Evolutionary conservation across 2,113 vertebrate genomes (phyloP).

Genomic region (Equus quagga): DNA sequence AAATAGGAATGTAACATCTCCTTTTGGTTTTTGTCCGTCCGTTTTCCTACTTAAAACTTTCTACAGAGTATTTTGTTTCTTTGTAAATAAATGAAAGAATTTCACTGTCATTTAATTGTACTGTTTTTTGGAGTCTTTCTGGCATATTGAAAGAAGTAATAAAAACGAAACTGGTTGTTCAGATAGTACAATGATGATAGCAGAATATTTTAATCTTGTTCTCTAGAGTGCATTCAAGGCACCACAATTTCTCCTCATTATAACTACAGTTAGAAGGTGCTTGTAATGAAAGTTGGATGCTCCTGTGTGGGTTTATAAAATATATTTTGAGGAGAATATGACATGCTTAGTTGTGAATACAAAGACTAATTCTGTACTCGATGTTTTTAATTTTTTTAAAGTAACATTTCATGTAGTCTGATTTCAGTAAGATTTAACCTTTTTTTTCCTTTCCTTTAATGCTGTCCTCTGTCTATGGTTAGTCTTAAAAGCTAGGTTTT

Average conservation of each 20-base stretch:
- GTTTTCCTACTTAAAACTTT: conserved; percentile 46
- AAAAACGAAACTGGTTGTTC: conserved; percentile 61
- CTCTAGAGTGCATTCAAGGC: conserved; percentile 18
- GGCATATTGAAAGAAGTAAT: conserved; percentile 50
- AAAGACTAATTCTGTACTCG: neutral
- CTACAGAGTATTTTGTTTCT: conserved; percentile 42
- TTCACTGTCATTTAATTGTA: neutral
- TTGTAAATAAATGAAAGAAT: conserved; percentile 34
- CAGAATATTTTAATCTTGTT: conserved; percentile 58
- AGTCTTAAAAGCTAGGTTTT: conserved; percentile 31
- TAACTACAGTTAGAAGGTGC: neutral
- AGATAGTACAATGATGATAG: neutral
- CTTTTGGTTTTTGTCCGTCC: neutral
- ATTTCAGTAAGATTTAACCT: neutral
- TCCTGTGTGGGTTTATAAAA: neutral
- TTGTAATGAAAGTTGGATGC: conserved; percentile 61
- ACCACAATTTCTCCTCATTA: conserved; percentile 43
- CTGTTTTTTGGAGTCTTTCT: neutral
- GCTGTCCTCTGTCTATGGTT: neutral
- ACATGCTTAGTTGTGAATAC: neutral
- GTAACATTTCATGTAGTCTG: neutral
- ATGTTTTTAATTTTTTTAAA: neutral
- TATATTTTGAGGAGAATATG: neutral
- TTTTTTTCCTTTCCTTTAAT: neutral
- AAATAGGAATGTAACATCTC: neutral